Evolutionary conservation across 1,140 invertebrate species (phyloP).

Genomic region (Mya arenaria): DNA sequence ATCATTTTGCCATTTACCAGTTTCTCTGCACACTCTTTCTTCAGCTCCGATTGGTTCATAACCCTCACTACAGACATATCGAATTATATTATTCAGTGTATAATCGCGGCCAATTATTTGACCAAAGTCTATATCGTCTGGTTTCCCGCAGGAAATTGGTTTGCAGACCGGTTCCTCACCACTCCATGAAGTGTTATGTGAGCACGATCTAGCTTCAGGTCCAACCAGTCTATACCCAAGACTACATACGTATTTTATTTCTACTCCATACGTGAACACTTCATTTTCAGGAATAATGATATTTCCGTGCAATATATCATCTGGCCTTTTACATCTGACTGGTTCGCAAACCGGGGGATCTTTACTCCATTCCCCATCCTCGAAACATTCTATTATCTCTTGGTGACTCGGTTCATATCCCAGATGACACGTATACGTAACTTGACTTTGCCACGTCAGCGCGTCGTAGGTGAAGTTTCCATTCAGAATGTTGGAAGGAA

Average conservation of each 20-base stretch:
- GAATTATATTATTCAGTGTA: slow-evolving; percentile 56
- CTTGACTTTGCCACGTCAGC: slow-evolving; percentile 7
- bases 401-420: slow-evolving; percentile 90
- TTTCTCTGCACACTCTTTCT: slow-evolving; percentile 73
- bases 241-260: slow-evolving; percentile 89
- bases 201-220: slow-evolving; percentile 77
- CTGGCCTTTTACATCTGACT: slow-evolving; percentile 57
- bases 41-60: slow-evolving; percentile 70
- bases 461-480: slow-evolving; percentile 44
- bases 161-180: slow-evolving; percentile 78
- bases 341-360: slow-evolving; percentile 58
- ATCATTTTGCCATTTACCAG: slow-evolving; percentile 66
- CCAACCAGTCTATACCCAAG: slow-evolving; percentile 48
- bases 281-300: slow-evolving; percentile 59
- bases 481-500: slow-evolving; percentile 64
- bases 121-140: slow-evolving; percentile 50
- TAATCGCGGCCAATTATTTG: slow-evolving; percentile 46
- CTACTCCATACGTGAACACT: slow-evolving; percentile 79
- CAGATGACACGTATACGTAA: slow-evolving; percentile 58
- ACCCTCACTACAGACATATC: slow-evolving; percentile 83
- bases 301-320: slow-evolving; percentile 84
- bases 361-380: slow-evolving; percentile 61
- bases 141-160: slow-evolving; percentile 59
- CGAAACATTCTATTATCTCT: slow-evolving; percentile 81
- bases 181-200: slow-evolving; percentile 72